Evolutionary conservation across 2,888 invertebrate species (phyloP).

Genomic region (Dasysyrphus tricinctus): DNA sequence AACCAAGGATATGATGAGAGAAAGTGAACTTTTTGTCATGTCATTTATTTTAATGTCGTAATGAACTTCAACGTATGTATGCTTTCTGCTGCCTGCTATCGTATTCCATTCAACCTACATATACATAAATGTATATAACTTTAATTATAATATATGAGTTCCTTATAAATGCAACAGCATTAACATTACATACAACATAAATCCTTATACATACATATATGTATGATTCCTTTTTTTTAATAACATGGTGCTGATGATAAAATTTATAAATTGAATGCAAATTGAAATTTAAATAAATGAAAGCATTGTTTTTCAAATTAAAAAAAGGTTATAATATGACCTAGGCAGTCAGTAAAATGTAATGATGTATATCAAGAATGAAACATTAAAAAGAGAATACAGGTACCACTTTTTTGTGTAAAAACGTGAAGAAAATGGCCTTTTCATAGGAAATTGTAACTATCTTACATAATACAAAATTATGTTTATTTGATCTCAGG

Average conservation of each 20-base stretch:
- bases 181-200: neutral
- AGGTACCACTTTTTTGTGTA: neutral
- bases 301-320: conserved; percentile 40
- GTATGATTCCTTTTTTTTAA: neutral
- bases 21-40: conserved; percentile 64
- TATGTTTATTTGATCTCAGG: too few species aligned
- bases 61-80: conserved; percentile 31
- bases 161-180: neutral
- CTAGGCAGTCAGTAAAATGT: neutral
- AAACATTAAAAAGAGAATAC: neutral
- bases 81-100: neutral
- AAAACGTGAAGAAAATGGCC: neutral
- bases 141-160: neutral
- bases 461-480: neutral
- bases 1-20: conserved; percentile 61
- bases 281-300: conserved; percentile 64
- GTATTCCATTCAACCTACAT: neutral
- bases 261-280: conserved; percentile 58
- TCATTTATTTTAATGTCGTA: conserved; percentile 53
- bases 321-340: neutral
- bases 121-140: neutral
- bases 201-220: neutral
- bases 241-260: conserved; percentile 33
- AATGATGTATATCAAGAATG: conserved; percentile 1
- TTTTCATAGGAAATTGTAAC: neutral